Percentiles rank a stretch among this genome's conserved stretches.
Conservation (phyloP, 2,113 vertebrate genomes). For the Gopherus flavomarginatus region DNA sequence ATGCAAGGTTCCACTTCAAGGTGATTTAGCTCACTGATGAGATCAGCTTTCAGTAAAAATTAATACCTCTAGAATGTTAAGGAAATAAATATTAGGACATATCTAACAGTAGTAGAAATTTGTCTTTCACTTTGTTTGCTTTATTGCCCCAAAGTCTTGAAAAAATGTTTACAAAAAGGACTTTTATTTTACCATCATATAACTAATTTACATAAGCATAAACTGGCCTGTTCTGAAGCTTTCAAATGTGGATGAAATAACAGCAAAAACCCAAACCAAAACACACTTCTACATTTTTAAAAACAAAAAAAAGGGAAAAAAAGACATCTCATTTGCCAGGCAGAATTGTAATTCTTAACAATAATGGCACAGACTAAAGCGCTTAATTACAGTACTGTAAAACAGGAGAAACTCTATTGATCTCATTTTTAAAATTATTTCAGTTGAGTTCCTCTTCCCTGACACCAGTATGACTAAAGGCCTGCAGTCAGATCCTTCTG, state of each 20-base stretch:
- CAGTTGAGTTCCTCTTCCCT: not conserved
- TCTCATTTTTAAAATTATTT: not conserved
- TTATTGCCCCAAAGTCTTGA: not conserved
- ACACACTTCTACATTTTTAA: not conserved
- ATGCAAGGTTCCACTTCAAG: not conserved
- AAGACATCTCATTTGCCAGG: not conserved
- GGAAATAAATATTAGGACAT: not conserved
- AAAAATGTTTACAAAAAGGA: accelerated
- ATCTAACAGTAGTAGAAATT: not conserved
- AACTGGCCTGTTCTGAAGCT: not conserved
- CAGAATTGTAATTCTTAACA: not conserved
- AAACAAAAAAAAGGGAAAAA: not conserved
- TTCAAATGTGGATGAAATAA: not conserved
- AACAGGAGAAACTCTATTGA: not conserved
- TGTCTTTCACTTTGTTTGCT: not conserved
- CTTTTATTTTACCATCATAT: not conserved
- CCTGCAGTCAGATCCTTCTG: not conserved
- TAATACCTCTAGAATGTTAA: not conserved
- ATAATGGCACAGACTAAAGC: not conserved
- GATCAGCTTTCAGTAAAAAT: not conserved
- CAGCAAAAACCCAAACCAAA: accelerated
- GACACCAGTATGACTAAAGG: not conserved
- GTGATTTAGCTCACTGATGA: not conserved
- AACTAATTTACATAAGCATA: not conserved
- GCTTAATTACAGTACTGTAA: not conserved